phyloP scores from a whole-genome alignment of 2,888 invertebrate genomes.

The Allygus modestus region DNA sequence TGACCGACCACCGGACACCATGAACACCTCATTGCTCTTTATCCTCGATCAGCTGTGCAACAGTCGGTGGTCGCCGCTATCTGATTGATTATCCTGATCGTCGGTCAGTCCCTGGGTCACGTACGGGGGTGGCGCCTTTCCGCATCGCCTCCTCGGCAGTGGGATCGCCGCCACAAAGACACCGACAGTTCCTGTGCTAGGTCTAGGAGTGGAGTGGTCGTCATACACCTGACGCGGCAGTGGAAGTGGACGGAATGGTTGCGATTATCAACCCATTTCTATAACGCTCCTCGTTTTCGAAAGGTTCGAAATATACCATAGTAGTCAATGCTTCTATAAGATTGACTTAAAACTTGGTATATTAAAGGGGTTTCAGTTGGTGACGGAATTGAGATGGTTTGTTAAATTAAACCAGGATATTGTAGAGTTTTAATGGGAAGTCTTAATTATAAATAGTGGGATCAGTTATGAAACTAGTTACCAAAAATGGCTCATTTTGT shows the following conservation, averaged over 20 bases:
- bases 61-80: neutral
- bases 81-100: slow-evolving; percentile 43
- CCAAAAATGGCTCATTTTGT: no score
- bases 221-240: slow-evolving; percentile 24
- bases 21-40: no score
- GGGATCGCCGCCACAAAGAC: slow-evolving; percentile 49
- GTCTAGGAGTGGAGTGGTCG: neutral
- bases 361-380: no score
- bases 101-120: slow-evolving; percentile 5
- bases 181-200: slow-evolving; percentile 16
- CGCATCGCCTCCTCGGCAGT: slow-evolving; percentile 33
- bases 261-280: neutral
- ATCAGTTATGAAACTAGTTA: no score
- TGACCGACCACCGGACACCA: no score
- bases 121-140: slow-evolving; percentile 53
- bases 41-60: no score
- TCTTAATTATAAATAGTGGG: no score
- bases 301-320: neutral
- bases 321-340: no score
- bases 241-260: neutral
- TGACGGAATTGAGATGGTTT: no score
- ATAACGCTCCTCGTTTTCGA: neutral
- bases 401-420: no score
- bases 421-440: no score
- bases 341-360: no score